Evolutionary conservation across 2,888 invertebrate species (phyloP).

Genomic region (Platypus cylindrus): DNA sequence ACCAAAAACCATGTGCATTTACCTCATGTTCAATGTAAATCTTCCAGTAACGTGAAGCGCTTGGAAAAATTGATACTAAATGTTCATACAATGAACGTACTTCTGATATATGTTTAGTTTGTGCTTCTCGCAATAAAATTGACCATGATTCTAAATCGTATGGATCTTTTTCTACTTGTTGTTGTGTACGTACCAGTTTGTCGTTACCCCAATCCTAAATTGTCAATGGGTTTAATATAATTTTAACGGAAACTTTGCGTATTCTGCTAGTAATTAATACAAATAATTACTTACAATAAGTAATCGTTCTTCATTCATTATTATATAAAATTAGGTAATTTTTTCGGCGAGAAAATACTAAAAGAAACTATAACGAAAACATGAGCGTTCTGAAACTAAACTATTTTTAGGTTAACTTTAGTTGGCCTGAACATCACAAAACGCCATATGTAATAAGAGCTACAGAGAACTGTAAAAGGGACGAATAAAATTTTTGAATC

Average conservation of each 20-base stretch:
- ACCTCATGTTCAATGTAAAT: conserved; percentile 98
- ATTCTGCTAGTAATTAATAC: no score
- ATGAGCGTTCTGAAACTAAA: no score
- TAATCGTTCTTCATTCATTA: conserved; percentile 22
- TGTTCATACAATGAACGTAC: conserved; percentile 88
- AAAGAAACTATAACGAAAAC: no score
- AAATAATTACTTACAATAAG: conserved; percentile 21
- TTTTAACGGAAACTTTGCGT: no score
- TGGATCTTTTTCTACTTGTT: conserved; percentile 73
- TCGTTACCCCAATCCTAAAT: conserved; percentile 83
- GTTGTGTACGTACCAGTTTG: conserved; percentile 67
- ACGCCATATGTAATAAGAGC: no score
- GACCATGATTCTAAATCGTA: conserved; percentile 99
- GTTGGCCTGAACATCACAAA: no score
- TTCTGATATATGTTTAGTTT: conserved; percentile 74
- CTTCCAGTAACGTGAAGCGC: conserved; percentile 96
- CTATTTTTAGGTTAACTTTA: no score
- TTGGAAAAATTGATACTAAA: conserved; percentile 87
- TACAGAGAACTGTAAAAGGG: no score
- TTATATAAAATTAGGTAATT: no score
- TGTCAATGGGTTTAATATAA: no score
- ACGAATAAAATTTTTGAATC: no score
- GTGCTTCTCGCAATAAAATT: conserved; percentile 84
- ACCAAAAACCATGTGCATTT: conserved; percentile 17
- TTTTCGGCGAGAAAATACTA: no score